Conservation (phyloP, 2,797 vertebrate species). For the Sebastes variabilis region DNA sequence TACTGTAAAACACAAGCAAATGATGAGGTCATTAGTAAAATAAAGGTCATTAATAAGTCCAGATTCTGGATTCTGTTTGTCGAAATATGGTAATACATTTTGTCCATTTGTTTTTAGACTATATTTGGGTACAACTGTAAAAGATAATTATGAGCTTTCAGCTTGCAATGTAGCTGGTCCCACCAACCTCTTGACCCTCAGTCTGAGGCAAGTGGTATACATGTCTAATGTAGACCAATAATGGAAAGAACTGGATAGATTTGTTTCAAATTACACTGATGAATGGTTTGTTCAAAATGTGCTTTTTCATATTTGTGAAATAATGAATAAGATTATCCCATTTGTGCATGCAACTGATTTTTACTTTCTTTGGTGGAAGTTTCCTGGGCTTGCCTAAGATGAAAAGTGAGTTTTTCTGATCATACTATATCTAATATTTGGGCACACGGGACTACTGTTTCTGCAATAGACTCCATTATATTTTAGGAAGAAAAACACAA, state of each 20-base stretch:
- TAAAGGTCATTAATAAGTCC: neutral
- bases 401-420: no score
- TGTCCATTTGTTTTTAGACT: neutral
- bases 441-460: no score
- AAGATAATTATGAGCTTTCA: slow-evolving; percentile 1
- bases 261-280: neutral
- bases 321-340: neutral
- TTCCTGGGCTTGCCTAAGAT: no score
- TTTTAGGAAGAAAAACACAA: no score
- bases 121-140: neutral
- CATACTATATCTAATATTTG: no score
- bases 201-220: neutral
- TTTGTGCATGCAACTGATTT: no score
- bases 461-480: no score
- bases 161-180: neutral
- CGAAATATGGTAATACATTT: neutral
- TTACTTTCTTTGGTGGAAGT: no score
- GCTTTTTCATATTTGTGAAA: neutral
- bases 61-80: neutral
- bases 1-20: neutral
- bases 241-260: neutral
- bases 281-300: neutral
- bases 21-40: neutral
- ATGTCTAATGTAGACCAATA: neutral
- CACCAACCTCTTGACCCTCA: neutral